These are phyloP conservation scores for Polypterus senegalus DNA, from an alignment of 2,113 vertebrate species.

Conservation along the genomic window DNA sequence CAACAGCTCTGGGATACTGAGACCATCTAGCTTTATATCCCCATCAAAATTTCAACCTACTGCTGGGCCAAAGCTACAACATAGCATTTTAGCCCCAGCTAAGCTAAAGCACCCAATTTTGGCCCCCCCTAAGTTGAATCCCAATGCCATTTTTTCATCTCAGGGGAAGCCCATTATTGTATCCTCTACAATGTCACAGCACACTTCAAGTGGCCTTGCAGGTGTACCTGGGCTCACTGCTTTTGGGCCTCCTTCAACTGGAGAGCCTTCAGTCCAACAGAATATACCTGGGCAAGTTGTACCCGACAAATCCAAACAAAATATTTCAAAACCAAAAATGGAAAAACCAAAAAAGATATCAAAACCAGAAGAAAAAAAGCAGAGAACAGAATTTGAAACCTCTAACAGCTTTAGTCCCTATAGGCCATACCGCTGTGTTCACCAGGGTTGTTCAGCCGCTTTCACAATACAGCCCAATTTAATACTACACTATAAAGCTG, in stretches of 20 bases:
- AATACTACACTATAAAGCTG: slow-evolving; percentile 88
- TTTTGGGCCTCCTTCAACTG: no score
- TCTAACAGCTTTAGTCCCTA: slow-evolving; percentile 60
- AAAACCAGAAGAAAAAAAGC: slow-evolving; percentile 57
- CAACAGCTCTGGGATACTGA: background rate
- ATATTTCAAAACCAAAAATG: slow-evolving; percentile 28
- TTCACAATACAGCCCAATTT: slow-evolving; percentile 92
- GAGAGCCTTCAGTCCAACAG: no score
- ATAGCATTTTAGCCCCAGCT: background rate
- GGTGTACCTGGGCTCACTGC: no score
- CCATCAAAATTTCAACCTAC: background rate
- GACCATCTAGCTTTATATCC: background rate
- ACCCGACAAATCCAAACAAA: slow-evolving; percentile 4
- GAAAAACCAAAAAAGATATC: slow-evolving; percentile 39
- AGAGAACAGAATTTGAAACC: slow-evolving; percentile 46
- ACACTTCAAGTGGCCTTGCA: no score
- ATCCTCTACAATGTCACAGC: no score
- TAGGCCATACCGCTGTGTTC: slow-evolving; percentile 81
- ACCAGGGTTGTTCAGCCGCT: slow-evolving; percentile 82
- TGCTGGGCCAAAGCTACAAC: background rate
- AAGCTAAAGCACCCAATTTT: no score
- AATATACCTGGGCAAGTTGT: no score
- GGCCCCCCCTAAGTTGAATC: no score
- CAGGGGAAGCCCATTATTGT: no score
- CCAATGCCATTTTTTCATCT: no score